Conservation (phyloP, 2,888 invertebrate genomes). For the Mellilla xanthometata region DNA sequence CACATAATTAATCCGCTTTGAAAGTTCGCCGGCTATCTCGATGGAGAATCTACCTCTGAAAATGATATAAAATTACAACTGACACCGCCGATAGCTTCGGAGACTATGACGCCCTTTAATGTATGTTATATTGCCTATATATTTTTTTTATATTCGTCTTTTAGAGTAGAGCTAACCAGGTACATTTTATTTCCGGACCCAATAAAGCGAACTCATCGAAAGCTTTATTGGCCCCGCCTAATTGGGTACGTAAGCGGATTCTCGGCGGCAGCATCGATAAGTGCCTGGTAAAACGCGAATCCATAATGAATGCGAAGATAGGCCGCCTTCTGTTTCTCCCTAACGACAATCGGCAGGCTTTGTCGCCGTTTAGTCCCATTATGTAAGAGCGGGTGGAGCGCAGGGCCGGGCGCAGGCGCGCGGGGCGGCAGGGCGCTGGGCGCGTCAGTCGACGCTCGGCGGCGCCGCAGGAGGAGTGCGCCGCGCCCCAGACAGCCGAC, state of each 20-base stretch:
- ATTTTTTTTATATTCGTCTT: no score
- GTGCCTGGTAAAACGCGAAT: constrained; percentile 4
- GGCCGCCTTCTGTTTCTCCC: constrained; percentile 9
- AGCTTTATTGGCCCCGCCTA: background rate
- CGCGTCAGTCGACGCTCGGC: constrained; percentile 79
- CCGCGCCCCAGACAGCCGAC: constrained; percentile 78
- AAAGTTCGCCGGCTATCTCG: no score
- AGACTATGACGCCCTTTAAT: no score
- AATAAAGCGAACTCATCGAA: background rate
- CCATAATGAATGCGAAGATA: constrained; percentile 10
- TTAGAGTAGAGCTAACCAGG: no score
- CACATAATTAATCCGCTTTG: no score
- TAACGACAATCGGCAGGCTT: constrained; percentile 37
- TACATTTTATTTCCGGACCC: no score
- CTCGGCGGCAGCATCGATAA: background rate
- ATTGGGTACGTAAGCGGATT: background rate
- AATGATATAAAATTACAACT: no score
- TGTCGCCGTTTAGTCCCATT: constrained; percentile 59
- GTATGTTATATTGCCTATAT: no score
- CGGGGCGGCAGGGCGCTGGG: constrained; percentile 62
- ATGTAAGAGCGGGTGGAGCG: constrained; percentile 70
- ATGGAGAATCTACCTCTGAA: no score
- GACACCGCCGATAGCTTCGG: no score
- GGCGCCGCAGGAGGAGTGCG: constrained; percentile 77
- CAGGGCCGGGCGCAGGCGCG: constrained; percentile 55